Evolutionary conservation across 2,797 vertebrate species (phyloP).

Genomic region (Mormyrops boulengeri): DNA sequence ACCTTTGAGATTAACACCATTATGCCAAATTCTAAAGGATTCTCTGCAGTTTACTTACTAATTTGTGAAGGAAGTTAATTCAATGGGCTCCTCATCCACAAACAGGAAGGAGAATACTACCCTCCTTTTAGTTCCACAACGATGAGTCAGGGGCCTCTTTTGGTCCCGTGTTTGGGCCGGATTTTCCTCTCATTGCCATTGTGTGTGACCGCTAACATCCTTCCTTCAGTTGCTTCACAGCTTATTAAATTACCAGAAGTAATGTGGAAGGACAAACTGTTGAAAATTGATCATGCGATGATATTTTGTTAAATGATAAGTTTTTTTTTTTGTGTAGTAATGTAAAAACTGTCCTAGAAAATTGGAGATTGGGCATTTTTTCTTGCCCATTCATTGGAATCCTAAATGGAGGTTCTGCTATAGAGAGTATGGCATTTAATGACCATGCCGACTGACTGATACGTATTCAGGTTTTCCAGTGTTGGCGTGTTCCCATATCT

Average conservation of each 20-base stretch:
- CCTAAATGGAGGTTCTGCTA: neutral
- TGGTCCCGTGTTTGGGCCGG: neutral
- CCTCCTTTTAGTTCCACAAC: neutral
- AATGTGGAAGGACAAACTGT: neutral
- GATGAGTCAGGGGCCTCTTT: neutral
- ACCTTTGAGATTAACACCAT: neutral
- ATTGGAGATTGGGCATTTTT: neutral
- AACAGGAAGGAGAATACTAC: neutral
- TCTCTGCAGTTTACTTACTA: neutral
- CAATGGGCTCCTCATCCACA: neutral
- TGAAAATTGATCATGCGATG: neutral
- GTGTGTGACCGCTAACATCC: neutral
- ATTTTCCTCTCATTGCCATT: neutral
- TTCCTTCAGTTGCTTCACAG: neutral
- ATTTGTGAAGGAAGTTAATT: neutral
- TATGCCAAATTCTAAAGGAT: neutral
- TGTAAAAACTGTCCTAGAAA: neutral
- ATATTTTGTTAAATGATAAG: neutral
- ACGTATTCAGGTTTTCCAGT: neutral
- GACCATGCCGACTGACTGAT: neutral
- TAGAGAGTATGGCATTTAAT: neutral
- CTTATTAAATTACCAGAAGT: neutral
- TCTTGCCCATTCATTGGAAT: neutral
- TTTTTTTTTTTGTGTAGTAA: neutral
- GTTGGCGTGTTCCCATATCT: neutral